phyloP scores from a whole-genome alignment of 2,888 invertebrate genomes.

The Sturmia bella region DNA sequence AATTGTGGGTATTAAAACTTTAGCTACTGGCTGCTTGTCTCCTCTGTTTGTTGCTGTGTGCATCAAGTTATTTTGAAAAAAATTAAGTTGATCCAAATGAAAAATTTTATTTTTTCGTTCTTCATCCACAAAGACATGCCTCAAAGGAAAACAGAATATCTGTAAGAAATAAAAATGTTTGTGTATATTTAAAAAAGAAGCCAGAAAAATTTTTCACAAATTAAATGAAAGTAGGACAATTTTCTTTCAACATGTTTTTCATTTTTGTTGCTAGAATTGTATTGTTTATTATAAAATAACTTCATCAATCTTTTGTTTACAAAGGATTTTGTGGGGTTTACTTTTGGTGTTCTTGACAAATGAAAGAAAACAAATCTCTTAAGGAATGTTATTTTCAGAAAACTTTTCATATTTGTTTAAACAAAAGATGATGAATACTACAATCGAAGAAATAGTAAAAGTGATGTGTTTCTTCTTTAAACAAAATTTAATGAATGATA shows the following conservation, averaged over 20 bases:
- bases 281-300: slow-evolving; percentile 5
- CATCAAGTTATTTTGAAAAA: slow-evolving; percentile 36
- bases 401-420: neutral
- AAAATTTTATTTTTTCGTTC: slow-evolving; percentile 29
- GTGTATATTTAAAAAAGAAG: slow-evolving; percentile 24
- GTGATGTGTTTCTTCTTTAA: too few species aligned
- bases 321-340: slow-evolving; percentile 22
- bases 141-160: slow-evolving; percentile 64
- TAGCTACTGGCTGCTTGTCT: slow-evolving; percentile 8
- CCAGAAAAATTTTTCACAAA: slow-evolving; percentile 6
- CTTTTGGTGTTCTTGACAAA: neutral
- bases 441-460: too few species aligned
- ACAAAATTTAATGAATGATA: too few species aligned
- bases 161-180: slow-evolving; percentile 41
- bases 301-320: slow-evolving; percentile 20
- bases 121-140: slow-evolving; percentile 65
- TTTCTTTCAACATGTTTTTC: neutral
- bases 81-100: slow-evolving; percentile 63
- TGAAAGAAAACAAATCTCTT: neutral
- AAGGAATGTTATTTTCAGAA: neutral
- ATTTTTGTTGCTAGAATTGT: neutral
- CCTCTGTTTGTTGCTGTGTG: slow-evolving; percentile 17
- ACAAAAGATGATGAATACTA: neutral
- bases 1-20: slow-evolving; percentile 44
- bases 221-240: slow-evolving; percentile 12